phyloP scores from a whole-genome alignment of 2,113 vertebrate genomes.

The Labrus mixtus region DNA sequence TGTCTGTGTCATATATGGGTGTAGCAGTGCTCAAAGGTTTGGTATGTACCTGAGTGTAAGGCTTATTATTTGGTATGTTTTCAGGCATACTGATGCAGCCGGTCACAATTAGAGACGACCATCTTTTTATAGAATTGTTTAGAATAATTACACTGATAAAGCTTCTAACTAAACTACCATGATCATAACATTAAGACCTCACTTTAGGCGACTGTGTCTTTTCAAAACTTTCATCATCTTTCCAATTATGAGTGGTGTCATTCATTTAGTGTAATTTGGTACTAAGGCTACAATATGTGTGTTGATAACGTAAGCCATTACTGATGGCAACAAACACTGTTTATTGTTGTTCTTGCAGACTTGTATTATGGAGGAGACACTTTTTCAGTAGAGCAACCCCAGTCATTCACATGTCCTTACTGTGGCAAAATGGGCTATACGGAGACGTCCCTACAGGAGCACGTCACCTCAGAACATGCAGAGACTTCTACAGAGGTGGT shows the following conservation, averaged over 20 bases:
- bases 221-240: too few species aligned
- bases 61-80: too few species aligned
- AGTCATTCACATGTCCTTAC: constrained; percentile 99
- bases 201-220: not conserved
- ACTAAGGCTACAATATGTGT: too few species aligned
- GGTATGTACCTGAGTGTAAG: not conserved
- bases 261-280: not conserved
- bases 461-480: constrained; percentile 97
- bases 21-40: too few species aligned
- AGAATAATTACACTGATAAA: too few species aligned
- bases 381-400: constrained; percentile 98
- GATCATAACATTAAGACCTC: too few species aligned
- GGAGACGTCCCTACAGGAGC: constrained; percentile 98
- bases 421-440: constrained; percentile 99
- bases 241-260: not conserved
- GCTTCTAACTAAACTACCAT: too few species aligned
- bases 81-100: too few species aligned
- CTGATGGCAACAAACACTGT: not conserved
- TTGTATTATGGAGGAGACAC: constrained; percentile 99
- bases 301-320: not conserved
- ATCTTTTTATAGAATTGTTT: too few species aligned
- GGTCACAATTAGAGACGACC: too few species aligned
- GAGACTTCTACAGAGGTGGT: constrained; percentile 99
- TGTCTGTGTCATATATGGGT: not conserved
- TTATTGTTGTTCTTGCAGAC: constrained; percentile 83